Percentiles rank a stretch among this genome's conserved stretches.
These are phyloP conservation scores for Butorides virescens DNA, from an alignment of 2,113 vertebrate genomes.

Conservation along the genomic window DNA sequence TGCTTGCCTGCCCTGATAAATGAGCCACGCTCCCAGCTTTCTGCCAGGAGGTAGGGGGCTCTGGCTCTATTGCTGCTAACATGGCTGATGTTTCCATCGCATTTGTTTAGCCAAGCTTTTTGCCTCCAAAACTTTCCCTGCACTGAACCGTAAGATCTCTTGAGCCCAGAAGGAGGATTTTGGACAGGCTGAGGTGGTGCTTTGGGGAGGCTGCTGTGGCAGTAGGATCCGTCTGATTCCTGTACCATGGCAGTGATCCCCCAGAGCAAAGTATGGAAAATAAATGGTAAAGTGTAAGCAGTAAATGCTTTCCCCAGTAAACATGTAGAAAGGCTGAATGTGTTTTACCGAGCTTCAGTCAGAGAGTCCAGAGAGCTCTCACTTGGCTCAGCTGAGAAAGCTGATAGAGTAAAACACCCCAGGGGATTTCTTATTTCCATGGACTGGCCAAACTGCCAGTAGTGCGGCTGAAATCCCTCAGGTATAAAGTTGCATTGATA, in stretches of 20 bases:
- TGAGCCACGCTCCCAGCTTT: neutral
- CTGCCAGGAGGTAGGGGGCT: neutral
- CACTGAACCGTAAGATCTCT: neutral
- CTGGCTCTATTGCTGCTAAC: neutral
- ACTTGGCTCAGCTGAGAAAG: neutral
- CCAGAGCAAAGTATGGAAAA: neutral
- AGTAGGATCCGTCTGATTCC: neutral
- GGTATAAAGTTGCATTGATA: fast-evolving
- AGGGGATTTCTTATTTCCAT: neutral
- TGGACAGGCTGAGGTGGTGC: neutral
- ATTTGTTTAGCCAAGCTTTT: neutral
- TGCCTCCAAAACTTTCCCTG: neutral
- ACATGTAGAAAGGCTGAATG: neutral
- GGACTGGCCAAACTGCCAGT: fast-evolving
- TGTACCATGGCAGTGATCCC: neutral
- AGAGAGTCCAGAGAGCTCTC: fast-evolving
- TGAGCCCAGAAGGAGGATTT: neutral
- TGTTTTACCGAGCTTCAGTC: neutral
- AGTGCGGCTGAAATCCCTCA: neutral
- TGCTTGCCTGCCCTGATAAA: neutral
- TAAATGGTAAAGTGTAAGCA: neutral
- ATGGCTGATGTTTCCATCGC: neutral
- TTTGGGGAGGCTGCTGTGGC: fast-evolving
- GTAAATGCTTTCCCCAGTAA: neutral
- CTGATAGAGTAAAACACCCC: neutral